Evolutionary conservation across 2,113 vertebrate genomes (phyloP).

Genomic region (Pitta sordida): DNA sequence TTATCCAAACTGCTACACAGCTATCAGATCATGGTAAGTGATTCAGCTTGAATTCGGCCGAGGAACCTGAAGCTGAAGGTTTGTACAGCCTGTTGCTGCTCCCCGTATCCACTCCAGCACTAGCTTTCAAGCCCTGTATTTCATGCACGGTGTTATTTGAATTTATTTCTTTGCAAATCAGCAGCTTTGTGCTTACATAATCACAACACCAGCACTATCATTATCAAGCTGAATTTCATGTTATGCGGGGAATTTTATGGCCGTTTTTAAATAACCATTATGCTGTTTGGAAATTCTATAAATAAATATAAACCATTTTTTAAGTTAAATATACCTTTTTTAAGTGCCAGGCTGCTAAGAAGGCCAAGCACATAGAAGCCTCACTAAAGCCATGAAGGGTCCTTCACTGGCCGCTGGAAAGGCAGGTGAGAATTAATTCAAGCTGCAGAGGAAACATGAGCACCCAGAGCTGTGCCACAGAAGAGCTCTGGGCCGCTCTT

Average conservation of each 20-base stretch:
- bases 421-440: neutral
- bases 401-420: neutral
- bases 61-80: neutral
- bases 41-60: neutral
- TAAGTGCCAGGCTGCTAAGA: neutral
- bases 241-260: neutral
- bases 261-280: constrained; percentile 43
- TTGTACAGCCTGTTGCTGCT: neutral
- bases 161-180: constrained; percentile 31
- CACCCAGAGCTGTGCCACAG: neutral
- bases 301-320: constrained; percentile 18
- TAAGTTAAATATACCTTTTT: constrained; percentile 5
- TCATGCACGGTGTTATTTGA: neutral
- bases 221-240: constrained; percentile 28
- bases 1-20: neutral
- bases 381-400: neutral
- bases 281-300: neutral
- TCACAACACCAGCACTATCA: neutral
- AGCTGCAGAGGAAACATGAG: rapidly evolving
- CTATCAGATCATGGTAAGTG: rapidly evolving
- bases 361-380: neutral
- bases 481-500: neutral
- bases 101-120: neutral
- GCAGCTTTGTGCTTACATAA: constrained; percentile 3
- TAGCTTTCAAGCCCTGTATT: neutral